These are phyloP conservation scores for Ceratina japonica DNA, from an alignment of 1,140 invertebrate species.

Conservation along the genomic window DNA sequence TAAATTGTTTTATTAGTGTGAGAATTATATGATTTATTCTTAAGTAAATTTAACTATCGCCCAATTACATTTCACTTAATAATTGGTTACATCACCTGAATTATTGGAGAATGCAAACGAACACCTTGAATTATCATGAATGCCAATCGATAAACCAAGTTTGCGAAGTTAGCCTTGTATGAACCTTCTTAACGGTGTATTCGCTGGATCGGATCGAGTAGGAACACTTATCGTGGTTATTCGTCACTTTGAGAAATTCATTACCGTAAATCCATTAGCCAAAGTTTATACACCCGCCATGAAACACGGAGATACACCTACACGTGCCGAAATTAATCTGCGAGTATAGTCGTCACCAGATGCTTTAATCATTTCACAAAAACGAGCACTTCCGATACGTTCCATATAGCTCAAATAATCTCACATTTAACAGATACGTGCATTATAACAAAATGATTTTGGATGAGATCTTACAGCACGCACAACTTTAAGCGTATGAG, in stretches of 20 bases:
- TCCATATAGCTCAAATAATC: not conserved
- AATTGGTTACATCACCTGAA: no score
- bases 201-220: not conserved
- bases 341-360: constrained; percentile 15
- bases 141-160: not conserved
- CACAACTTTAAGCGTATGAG: no score
- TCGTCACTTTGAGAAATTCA: constrained; percentile 28
- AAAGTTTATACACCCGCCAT: constrained; percentile 10
- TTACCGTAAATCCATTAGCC: constrained; percentile 18
- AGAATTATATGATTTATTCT: no score
- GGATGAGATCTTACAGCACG: no score
- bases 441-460: no score
- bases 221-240: constrained; percentile 21
- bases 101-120: no score
- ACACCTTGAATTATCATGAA: not conserved
- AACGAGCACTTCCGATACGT: not conserved
- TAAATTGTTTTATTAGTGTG: no score
- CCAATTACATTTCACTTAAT: no score
- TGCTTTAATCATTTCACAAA: not conserved
- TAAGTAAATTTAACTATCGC: no score
- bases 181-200: not conserved
- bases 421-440: no score
- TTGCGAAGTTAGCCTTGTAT: not conserved
- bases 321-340: constrained; percentile 3
- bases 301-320: not conserved